Percentiles rank a stretch among this genome's conserved stretches.
phyloP scores from a whole-genome alignment of 92 coral and sea anemone genomes.

The Parazoanthus swiftii region DNA sequence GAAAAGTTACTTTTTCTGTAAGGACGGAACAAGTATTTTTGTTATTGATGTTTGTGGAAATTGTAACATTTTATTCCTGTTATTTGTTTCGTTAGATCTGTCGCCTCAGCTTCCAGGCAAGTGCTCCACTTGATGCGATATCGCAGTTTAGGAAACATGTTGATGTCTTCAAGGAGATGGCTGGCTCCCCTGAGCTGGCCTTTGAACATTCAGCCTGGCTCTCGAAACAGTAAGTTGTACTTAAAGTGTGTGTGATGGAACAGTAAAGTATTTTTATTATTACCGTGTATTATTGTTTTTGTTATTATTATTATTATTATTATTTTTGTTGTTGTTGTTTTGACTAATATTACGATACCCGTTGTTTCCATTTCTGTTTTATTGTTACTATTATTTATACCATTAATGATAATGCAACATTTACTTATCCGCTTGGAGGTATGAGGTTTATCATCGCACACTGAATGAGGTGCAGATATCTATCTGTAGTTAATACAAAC shows the following conservation, averaged over 20 bases:
- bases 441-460: no score
- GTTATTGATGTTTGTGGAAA: not conserved
- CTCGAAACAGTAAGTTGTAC: slow-evolving; percentile 87
- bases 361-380: no score
- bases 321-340: no score
- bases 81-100: slow-evolving; percentile 70
- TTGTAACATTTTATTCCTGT: not conserved
- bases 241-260: not conserved
- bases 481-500: no score
- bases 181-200: slow-evolving; percentile 88
- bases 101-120: slow-evolving; percentile 89
- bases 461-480: no score
- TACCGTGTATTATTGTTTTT: no score
- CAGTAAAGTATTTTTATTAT: no score
- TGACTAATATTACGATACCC: no score
- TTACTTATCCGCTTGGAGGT: no score
- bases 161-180: slow-evolving; percentile 94
- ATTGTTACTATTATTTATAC: no score
- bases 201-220: slow-evolving; percentile 99
- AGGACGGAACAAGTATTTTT: not conserved
- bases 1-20: not conserved
- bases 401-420: no score
- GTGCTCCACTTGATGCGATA: slow-evolving; percentile 98
- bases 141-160: slow-evolving; percentile 98
- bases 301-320: no score